Base-by-base conservation (phyloP, 53 echinoderm and acorn worm species). In the Temnopleurus reevesii region DNA sequence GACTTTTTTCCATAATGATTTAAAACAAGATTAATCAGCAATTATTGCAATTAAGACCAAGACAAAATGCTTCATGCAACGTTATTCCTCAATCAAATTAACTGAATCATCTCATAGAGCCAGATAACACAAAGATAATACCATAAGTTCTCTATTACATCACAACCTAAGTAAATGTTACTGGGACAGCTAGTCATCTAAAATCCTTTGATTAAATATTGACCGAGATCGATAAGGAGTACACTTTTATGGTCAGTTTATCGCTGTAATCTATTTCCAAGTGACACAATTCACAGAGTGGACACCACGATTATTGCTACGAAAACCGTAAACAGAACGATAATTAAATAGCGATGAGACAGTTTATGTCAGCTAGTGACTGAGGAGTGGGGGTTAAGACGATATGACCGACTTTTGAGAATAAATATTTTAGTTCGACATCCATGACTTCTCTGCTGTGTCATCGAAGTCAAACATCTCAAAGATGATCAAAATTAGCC, bases 251-350 rank as follows among this genome's bases (percentile, higher is more conserved):
- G 71, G 41, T 36, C 71, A 2, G n/a, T 71, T 71, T 71, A 71
- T 41, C 43, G 7, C 21, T 4, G 38, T 71, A 71, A 71, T 71
- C 71, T 71, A 41, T 71, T 19, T 17, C 71, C 36, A 71, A 15
- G 23, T 71, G 71, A 71, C 71, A 19, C 71, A n/a, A n/a, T 41
- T 13, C 8, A 10, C 19, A 0, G 23, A 41, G 71, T 71, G 71
- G 71, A 71, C 71, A 28, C 46, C 51, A 79, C 17, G 79, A 79
- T 79, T 28, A 79, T 79, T 79, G 79, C 79, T 79, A 79, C 46
- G 49, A 79, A 79, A 79, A 79, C 79, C 79, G 46, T 21, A 79
- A 79, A 79, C 79, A 79, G 29, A 26, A 23, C 15, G 79, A 5
- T 79, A 47, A 79, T 79, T 49, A 49, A 79, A 79, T 49, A 28